Percentiles rank a stretch among this genome's conserved stretches.
Conservation (phyloP, 2,797 vertebrate genomes). For the Xenentodon cancila region DNA sequence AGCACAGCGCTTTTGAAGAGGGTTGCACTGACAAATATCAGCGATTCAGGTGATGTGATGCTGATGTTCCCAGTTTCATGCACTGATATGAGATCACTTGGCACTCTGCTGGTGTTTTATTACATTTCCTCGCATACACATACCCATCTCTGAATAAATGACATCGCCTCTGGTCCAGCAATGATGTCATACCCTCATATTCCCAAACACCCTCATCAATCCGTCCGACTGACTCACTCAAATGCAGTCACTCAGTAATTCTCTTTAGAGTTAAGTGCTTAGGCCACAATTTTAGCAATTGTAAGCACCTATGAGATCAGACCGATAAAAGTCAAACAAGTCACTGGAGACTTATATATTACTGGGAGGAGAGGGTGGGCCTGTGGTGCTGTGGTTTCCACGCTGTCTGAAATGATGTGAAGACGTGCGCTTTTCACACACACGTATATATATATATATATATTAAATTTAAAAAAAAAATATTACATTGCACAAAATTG, state of each 20-base stretch:
- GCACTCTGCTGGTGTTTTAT: slow-evolving; percentile 57
- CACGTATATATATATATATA: no score
- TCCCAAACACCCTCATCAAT: slow-evolving; percentile 69
- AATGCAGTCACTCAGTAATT: slow-evolving; percentile 71
- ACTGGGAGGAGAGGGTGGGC: slow-evolving; percentile 56
- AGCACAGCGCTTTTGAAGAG: slow-evolving; percentile 37
- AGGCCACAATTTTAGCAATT: slow-evolving; percentile 73
- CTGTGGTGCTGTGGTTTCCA: slow-evolving; percentile 25
- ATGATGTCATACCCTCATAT: slow-evolving; percentile 74
- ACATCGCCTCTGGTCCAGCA: slow-evolving; percentile 50
- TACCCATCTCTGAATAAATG: slow-evolving; percentile 57
- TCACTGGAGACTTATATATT: slow-evolving; percentile 52
- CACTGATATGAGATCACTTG: slow-evolving; percentile 64
- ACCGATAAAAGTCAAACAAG: slow-evolving; percentile 64
- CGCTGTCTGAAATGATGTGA: slow-evolving; percentile 10
- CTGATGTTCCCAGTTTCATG: slow-evolving; percentile 24
- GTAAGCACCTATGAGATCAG: slow-evolving; percentile 75
- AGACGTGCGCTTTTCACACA: background rate
- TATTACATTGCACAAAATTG: slow-evolving; percentile 36
- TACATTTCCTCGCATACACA: slow-evolving; percentile 56
- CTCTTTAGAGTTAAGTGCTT: slow-evolving; percentile 77
- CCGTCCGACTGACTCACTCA: slow-evolving; percentile 72
- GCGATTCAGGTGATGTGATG: slow-evolving; percentile 60
- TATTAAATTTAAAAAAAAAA: background rate
- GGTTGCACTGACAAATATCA: slow-evolving; percentile 44